A percentile compares a stretch with the other conserved stretches of the same genome.
phyloP scores from a whole-genome alignment of 2,113 vertebrate genomes.

The Bagarius yarrelli region DNA sequence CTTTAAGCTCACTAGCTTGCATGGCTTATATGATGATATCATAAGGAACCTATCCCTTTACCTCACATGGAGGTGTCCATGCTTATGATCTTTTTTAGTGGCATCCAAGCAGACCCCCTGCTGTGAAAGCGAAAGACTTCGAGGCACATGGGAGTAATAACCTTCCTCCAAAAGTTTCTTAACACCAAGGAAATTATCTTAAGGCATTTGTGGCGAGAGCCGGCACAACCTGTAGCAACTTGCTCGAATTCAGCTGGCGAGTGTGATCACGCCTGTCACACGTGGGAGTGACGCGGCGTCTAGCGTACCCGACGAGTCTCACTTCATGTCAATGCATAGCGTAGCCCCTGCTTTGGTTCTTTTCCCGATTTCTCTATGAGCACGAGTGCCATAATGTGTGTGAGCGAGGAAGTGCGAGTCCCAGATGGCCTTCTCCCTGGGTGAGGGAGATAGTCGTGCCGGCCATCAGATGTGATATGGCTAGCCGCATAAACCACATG shows the following conservation, averaged over 20 bases:
- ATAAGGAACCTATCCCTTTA: not conserved
- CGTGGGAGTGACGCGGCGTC: not conserved
- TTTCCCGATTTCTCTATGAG: not conserved
- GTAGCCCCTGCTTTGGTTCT: not conserved
- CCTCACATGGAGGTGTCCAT: not conserved
- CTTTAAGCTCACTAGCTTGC: not conserved
- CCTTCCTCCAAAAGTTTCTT: not conserved
- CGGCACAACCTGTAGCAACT: not conserved
- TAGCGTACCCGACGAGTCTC: not conserved
- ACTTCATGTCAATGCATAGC: not conserved
- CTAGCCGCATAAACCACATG: not conserved
- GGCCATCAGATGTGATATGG: not conserved
- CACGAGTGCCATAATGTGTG: not conserved
- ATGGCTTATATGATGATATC: not conserved
- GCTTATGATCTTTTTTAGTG: not conserved
- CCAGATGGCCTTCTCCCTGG: conserved; percentile 15
- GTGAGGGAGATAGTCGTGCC: not conserved
- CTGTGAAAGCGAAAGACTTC: not conserved
- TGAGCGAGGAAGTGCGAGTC: not conserved
- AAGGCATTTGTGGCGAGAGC: not conserved
- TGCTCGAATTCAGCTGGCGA: not conserved
- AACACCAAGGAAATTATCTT: not conserved
- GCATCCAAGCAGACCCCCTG: not conserved
- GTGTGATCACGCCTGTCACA: not conserved
- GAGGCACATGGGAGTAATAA: not conserved